Evolutionary conservation across 2,113 vertebrate species (phyloP).

Genomic region (Ramphastos sulfuratus): DNA sequence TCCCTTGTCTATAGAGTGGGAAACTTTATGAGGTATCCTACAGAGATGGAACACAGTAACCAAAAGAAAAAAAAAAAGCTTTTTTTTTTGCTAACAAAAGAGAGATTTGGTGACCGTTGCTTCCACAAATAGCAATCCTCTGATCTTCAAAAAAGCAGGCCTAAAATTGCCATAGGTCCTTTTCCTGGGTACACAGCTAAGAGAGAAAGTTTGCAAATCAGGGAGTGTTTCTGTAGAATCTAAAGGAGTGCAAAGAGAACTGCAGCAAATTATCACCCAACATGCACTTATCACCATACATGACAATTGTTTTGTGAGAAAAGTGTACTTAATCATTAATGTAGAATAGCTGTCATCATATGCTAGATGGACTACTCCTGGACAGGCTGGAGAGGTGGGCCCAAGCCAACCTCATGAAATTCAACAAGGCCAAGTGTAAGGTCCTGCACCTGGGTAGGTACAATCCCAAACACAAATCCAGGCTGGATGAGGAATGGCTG

Average conservation of each 20-base stretch:
- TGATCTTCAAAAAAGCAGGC: background rate
- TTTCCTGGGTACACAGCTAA: background rate
- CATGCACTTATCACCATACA: background rate
- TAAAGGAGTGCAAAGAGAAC: background rate
- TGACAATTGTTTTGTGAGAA: background rate
- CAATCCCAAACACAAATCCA: too few species aligned
- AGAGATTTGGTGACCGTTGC: background rate
- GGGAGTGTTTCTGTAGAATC: background rate
- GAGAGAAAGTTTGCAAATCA: background rate
- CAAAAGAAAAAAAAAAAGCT: background rate
- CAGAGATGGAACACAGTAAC: background rate
- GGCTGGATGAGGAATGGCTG: too few species aligned
- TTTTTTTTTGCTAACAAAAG: background rate
- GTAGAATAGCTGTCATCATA: background rate
- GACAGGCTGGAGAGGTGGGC: too few species aligned
- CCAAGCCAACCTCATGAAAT: too few species aligned
- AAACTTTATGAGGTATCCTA: background rate
- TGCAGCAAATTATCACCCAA: background rate
- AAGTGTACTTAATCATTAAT: background rate
- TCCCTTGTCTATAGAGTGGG: background rate
- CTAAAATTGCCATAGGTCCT: background rate
- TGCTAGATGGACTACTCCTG: too few species aligned
- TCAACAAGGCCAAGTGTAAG: too few species aligned
- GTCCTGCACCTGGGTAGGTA: too few species aligned
- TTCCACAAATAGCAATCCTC: background rate